phyloP scores from a whole-genome alignment of 2,113 vertebrate genomes.

The Baryphthengus martii region DNA sequence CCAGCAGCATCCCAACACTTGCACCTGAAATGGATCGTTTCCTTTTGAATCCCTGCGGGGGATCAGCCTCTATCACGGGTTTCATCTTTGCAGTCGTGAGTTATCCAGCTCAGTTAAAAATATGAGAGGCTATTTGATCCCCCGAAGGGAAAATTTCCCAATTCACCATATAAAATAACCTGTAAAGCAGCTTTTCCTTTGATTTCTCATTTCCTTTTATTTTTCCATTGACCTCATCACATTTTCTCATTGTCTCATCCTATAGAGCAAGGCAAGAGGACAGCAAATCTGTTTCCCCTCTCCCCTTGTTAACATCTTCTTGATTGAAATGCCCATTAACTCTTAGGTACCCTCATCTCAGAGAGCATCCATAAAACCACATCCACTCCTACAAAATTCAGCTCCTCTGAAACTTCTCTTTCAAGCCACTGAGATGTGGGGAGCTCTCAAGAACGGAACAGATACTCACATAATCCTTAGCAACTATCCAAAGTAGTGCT shows the following conservation, averaged over 20 bases:
- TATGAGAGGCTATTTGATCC: constrained; percentile 11
- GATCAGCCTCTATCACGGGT: background rate
- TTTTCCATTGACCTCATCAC: constrained; percentile 51
- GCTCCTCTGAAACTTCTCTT: background rate
- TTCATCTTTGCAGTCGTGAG: background rate
- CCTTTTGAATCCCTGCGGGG: background rate
- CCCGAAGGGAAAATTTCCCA: constrained; percentile 7
- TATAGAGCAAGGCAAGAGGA: background rate
- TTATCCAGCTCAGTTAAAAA: constrained; percentile 24
- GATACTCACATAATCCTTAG: background rate
- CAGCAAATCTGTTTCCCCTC: constrained; percentile 50
- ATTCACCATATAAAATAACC: background rate
- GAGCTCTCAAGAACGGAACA: background rate
- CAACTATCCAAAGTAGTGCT: background rate
- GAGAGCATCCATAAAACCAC: background rate
- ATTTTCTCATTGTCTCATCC: background rate
- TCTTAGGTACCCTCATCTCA: background rate
- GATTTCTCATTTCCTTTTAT: constrained; percentile 42
- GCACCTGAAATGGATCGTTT: background rate
- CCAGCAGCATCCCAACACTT: background rate
- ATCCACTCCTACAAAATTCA: background rate
- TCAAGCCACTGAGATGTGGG: background rate
- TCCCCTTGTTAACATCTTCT: background rate
- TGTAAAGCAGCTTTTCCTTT: constrained; percentile 24
- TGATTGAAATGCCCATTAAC: constrained; percentile 22